A percentile compares a stretch with the other conserved stretches of the same genome.
Evolutionary conservation across 2,888 invertebrate species (phyloP).

Genomic region (Cheilosia soror): DNA sequence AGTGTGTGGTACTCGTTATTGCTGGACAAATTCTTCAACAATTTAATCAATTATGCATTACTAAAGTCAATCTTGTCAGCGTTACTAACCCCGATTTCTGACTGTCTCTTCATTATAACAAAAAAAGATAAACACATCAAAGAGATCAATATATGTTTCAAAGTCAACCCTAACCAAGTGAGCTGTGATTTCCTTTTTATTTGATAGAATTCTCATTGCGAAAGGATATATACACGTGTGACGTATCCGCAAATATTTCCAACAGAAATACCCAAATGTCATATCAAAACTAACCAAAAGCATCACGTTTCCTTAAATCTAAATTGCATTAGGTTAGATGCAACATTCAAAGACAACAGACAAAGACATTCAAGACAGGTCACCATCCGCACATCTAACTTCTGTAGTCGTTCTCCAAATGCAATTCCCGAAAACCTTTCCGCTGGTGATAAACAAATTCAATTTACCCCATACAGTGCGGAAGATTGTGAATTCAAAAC

Average conservation of each 20-base stretch:
- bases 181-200: too few relatives aligned
- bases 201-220: too few relatives aligned
- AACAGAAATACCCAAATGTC: slow-evolving; percentile 49
- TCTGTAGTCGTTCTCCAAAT: not conserved
- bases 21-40: too few relatives aligned
- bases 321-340: slow-evolving; percentile 54
- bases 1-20: too few relatives aligned
- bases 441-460: slow-evolving; percentile 38
- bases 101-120: not conserved
- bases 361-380: too few relatives aligned
- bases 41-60: too few relatives aligned
- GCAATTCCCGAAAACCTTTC: slow-evolving; percentile 26
- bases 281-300: slow-evolving; percentile 58
- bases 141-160: too few relatives aligned
- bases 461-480: slow-evolving; percentile 42
- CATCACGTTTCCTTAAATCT: slow-evolving; percentile 59
- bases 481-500: slow-evolving; percentile 41
- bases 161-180: too few relatives aligned
- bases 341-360: slow-evolving; percentile 56
- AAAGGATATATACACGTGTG: too few relatives aligned
- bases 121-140: too few relatives aligned
- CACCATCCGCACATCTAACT: slow-evolving; percentile 47
- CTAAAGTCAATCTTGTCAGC: too few relatives aligned
- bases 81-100: not conserved
- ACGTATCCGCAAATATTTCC: slow-evolving; percentile 51